Percentiles rank a stretch among this genome's conserved stretches.
These are phyloP conservation scores for Helicoverpa armigera DNA, from an alignment of 1,140 invertebrate genomes.

Conservation along the genomic window DNA sequence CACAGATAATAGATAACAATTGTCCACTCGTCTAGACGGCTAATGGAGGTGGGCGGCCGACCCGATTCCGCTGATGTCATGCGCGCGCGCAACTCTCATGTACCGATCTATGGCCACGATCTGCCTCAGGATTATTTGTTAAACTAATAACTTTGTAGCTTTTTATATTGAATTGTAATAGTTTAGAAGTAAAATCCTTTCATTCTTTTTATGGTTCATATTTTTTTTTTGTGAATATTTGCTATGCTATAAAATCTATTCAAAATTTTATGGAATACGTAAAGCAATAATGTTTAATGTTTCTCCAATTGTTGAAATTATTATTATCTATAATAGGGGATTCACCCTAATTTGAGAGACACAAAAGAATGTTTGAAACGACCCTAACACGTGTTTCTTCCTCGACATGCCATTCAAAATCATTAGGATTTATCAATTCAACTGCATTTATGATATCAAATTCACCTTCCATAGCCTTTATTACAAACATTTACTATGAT, in stretches of 20 bases:
- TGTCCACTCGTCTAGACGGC: slow-evolving; percentile 55
- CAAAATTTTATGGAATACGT: neutral
- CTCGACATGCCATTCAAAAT: slow-evolving; percentile 20
- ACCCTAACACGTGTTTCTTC: slow-evolving; percentile 39
- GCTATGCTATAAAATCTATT: neutral
- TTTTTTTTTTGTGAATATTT: neutral
- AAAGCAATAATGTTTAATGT: slow-evolving; percentile 1
- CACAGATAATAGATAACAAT: slow-evolving; percentile 50
- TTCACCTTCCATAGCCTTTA: slow-evolving; percentile 13
- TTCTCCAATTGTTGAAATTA: neutral
- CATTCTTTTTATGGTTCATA: neutral
- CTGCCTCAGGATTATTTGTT: slow-evolving; percentile 27
- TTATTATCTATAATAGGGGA: slow-evolving; percentile 2
- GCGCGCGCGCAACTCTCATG: slow-evolving; percentile 50
- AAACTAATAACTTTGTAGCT: neutral
- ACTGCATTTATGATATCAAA: slow-evolving; percentile 39
- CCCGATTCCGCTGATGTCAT: slow-evolving; percentile 67
- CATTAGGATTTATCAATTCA: slow-evolving; percentile 34
- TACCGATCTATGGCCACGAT: slow-evolving; percentile 16
- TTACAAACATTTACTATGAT: slow-evolving; percentile 23
- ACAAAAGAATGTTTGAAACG: slow-evolving; percentile 35
- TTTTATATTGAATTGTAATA: neutral
- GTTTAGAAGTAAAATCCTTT: neutral
- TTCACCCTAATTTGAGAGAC: slow-evolving; percentile 11
- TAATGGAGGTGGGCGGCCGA: slow-evolving; percentile 70